Conservation (phyloP, 1,140 invertebrate species). For the Orchesella cincta region DNA sequence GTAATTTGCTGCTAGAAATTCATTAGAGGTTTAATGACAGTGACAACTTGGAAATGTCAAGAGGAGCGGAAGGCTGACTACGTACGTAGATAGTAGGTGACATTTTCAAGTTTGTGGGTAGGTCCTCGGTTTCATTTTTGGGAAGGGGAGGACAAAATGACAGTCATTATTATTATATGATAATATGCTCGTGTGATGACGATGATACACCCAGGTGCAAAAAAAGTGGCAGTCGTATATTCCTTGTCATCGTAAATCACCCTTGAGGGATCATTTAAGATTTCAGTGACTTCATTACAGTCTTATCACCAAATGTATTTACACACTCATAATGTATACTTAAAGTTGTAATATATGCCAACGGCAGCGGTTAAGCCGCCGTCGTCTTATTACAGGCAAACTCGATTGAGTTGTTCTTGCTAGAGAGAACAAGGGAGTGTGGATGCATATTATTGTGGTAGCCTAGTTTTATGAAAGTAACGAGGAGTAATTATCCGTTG, state of each 20-base stretch:
- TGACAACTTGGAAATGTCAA: neutral
- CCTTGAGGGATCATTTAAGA: slow-evolving; percentile 24
- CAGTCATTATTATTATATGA: neutral
- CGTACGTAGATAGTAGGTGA: neutral
- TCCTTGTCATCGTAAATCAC: slow-evolving; percentile 9
- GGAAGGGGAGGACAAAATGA: neutral
- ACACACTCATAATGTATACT: too few relatives aligned
- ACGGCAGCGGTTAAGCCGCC: too few relatives aligned
- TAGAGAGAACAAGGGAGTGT: too few relatives aligned
- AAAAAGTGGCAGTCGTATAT: neutral
- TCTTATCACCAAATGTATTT: too few relatives aligned
- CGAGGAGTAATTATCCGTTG: too few relatives aligned
- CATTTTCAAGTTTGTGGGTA: neutral
- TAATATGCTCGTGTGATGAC: neutral
- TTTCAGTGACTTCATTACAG: slow-evolving; percentile 23
- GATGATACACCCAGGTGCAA: slow-evolving; percentile 13
- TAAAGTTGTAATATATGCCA: too few relatives aligned
- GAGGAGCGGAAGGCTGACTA: neutral
- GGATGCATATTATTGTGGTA: too few relatives aligned
- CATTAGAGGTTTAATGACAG: neutral
- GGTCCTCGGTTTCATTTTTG: neutral
- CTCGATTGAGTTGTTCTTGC: too few relatives aligned
- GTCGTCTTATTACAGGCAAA: too few relatives aligned
- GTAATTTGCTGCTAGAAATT: neutral
- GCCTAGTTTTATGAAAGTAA: too few relatives aligned